Base-by-base conservation (phyloP, 1,140 invertebrate genomes). In the Drosophila nigromelanica region DNA sequence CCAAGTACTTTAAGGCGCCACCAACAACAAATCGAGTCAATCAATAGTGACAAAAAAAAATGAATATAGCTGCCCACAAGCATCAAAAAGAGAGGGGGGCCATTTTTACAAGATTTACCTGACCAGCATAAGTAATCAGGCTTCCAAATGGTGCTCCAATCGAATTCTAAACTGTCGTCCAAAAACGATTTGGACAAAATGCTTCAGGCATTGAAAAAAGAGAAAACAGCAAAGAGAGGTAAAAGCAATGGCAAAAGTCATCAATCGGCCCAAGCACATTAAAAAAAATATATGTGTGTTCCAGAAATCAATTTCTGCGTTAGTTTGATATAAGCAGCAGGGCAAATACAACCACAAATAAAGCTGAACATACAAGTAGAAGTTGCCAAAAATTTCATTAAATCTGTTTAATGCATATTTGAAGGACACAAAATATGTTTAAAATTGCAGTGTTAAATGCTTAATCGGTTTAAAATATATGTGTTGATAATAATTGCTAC, bases 101-200 rank as follows among this genome's bases (percentile, higher is more conserved):
- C 69, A 76, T 79, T 82, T 79, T 79, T 87, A 83, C 80, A 89
- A 72, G 83, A 89, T 74, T 81, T 83, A 87, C 83, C 83, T 89
- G 83, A 89, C 85, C 76, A 63, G 83, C 83, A 89, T 89, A 89
- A 89, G 79, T 89, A 89, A 89, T 80, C 63, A 89, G 76, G 27
- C 43, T 18, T 11, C 45, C 66, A 52, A 66, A 27, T 35, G 52
- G 37, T 43, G 43, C 15, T 27, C 60, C 78, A 85, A 86, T 87
- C 82, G 81, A 79, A 76, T 82, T 82, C 79, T 89, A 87, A 89
- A 82, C 78, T 82, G 83, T 89, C 85, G 73, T 89, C 80, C 70
- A 59, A 83, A 89, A 89, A 33, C 83, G 83, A 89, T 89, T 89
- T 89, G 63, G 63, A 67, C 73, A 74, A 73, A 79, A 76, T 78